Evolutionary conservation across 2,113 vertebrate genomes (phyloP).

Genomic region (Xiphophorus maculatus): DNA sequence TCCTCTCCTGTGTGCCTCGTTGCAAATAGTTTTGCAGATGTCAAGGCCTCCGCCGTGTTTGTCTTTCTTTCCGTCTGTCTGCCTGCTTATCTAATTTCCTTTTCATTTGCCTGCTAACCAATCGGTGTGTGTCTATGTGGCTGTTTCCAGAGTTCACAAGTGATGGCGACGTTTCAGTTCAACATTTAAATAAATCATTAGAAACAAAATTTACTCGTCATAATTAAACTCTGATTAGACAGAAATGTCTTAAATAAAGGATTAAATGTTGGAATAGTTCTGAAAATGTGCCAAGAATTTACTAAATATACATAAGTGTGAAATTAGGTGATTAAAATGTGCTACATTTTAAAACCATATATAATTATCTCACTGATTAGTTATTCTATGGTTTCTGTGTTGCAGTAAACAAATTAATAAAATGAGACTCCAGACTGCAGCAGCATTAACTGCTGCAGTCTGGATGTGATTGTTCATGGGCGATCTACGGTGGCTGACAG

Average conservation of each 20-base stretch:
- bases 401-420: not conserved
- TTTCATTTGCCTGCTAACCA: conserved; percentile 37
- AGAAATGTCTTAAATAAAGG: not conserved
- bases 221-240: not conserved
- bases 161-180: not conserved
- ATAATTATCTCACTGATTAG: not conserved
- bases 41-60: conserved; percentile 61
- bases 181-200: not conserved
- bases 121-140: conserved; percentile 3
- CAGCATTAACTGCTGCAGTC: no score
- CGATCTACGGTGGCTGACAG: no score
- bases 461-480: no score
- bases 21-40: conserved; percentile 72
- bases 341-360: not conserved
- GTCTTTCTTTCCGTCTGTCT: conserved; percentile 43
- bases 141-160: not conserved
- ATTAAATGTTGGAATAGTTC: not conserved
- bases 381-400: not conserved
- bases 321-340: not conserved
- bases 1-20: conserved; percentile 48
- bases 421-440: no score
- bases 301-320: not conserved
- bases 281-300: not conserved
- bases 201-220: not conserved
- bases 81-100: conserved; percentile 29